phyloP scores from a whole-genome alignment of 2,797 vertebrate species.

The Pseudochirops corinnae region DNA sequence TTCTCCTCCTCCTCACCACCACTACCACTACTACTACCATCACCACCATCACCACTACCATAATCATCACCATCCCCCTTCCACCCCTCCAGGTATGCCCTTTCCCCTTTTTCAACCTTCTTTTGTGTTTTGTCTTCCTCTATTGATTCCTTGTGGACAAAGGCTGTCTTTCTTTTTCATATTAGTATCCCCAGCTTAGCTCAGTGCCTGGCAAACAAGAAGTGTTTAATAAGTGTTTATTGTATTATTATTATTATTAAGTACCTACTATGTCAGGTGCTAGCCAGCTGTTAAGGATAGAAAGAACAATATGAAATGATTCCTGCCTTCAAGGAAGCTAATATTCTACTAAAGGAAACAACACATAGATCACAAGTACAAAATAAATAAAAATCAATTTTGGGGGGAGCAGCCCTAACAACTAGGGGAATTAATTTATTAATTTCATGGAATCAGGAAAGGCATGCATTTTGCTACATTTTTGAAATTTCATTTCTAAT shows the following conservation, averaged over 20 bases:
- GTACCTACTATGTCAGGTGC: background rate
- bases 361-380: background rate
- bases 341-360: background rate
- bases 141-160: background rate
- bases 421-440: background rate
- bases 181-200: background rate
- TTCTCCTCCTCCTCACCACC: too few species aligned
- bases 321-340: conserved; percentile 25
- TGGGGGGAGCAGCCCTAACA: background rate
- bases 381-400: background rate
- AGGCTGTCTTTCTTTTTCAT: background rate
- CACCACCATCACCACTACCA: too few species aligned
- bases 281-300: background rate
- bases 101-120: background rate
- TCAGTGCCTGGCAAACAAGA: background rate
- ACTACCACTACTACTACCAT: too few species aligned
- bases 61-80: too few species aligned
- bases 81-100: background rate
- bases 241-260: background rate
- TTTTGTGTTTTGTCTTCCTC: background rate
- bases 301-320: background rate
- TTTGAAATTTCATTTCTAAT: background rate
- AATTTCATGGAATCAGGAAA: background rate
- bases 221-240: background rate
- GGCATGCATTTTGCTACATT: background rate